Evolutionary conservation across 2,888 invertebrate genomes (phyloP).

Genomic region (Willowsia nigromaculata): DNA sequence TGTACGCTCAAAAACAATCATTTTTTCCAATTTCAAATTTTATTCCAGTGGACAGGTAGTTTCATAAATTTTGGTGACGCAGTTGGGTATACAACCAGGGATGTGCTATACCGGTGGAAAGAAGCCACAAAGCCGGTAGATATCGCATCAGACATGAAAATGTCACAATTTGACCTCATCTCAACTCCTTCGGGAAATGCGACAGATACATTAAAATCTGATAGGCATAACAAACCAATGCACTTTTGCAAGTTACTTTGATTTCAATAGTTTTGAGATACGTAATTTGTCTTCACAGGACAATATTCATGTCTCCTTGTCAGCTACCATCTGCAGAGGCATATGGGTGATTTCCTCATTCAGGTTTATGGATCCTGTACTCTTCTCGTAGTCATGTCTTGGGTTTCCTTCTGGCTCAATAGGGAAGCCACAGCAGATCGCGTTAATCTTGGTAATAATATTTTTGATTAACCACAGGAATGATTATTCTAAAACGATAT

Average conservation of each 20-base stretch:
- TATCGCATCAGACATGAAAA: constrained; percentile 90
- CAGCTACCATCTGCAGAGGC: constrained; percentile 81
- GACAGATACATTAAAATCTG: constrained; percentile 81
- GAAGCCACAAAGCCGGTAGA: constrained; percentile 84
- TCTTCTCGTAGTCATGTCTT: constrained; percentile 89
- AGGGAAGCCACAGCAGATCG: constrained; percentile 82
- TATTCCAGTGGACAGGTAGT: too few species aligned
- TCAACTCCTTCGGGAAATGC: constrained; percentile 87
- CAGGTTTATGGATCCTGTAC: constrained; percentile 93
- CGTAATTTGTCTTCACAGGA: constrained; percentile 79
- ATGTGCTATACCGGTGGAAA: constrained; percentile 89
- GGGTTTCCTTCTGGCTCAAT: constrained; percentile 93
- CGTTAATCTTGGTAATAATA: constrained; percentile 75
- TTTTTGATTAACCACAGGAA: neutral
- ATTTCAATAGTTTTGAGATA: too few species aligned
- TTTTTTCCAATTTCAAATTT: too few species aligned
- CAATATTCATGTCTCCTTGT: constrained; percentile 82
- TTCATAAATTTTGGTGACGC: too few species aligned
- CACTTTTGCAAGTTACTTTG: neutral
- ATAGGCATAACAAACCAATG: constrained; percentile 74
- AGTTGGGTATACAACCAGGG: constrained; percentile 88
- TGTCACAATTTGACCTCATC: constrained; percentile 91
- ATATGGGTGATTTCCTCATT: constrained; percentile 84
- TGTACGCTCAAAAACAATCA: constrained; percentile 86
- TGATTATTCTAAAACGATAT: too few species aligned